These are phyloP conservation scores for Coracias cyanogaster DNA, from an alignment of 2,797 vertebrate genomes.

Conservation along the genomic window DNA sequence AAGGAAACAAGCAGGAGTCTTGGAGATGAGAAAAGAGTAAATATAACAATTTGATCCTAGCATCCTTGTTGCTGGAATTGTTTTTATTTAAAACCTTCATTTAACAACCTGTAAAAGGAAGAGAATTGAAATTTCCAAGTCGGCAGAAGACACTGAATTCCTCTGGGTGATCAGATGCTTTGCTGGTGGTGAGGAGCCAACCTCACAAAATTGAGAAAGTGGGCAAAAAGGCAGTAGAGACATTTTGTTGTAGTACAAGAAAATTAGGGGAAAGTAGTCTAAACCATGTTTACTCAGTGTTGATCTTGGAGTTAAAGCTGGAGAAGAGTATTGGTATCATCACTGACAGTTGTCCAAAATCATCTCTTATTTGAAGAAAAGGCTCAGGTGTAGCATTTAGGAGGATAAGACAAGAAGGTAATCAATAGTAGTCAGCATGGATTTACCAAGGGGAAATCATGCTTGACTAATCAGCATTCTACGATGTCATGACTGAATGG, in stretches of 20 bases:
- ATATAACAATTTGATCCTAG: background rate
- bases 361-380: background rate
- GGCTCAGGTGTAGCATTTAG: background rate
- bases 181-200: background rate
- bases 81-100: background rate
- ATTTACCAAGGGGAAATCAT: too few relatives aligned
- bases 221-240: background rate
- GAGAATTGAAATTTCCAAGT: background rate
- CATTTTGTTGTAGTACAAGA: background rate
- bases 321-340: background rate
- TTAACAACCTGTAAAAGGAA: background rate
- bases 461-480: too few relatives aligned
- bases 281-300: background rate
- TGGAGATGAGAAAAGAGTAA: background rate
- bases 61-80: background rate
- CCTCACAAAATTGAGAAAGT: background rate
- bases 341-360: background rate
- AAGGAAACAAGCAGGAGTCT: background rate
- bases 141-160: background rate
- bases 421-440: too few relatives aligned
- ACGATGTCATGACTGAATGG: too few relatives aligned
- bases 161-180: background rate
- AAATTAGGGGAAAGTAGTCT: background rate
- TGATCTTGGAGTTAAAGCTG: background rate
- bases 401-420: background rate